Evolutionary conservation across 2,888 invertebrate genomes (phyloP).

Genomic region (Sphinx pinastri): DNA sequence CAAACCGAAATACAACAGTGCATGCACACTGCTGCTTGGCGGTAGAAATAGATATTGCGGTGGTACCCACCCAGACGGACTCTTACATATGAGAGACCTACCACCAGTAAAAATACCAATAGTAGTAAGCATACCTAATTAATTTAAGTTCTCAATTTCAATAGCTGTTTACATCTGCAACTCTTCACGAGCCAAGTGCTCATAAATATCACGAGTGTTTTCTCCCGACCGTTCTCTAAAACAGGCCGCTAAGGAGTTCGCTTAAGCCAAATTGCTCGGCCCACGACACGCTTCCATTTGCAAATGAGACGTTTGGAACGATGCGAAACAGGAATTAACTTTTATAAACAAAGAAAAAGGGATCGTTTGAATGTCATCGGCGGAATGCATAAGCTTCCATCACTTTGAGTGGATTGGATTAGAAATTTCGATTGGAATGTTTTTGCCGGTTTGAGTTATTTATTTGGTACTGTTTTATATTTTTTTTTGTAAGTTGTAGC

Average conservation of each 20-base stretch:
- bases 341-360: constrained; percentile 2
- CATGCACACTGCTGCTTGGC: too few species aligned
- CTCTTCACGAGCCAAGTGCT: constrained; percentile 30
- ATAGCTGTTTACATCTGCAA: constrained; percentile 18
- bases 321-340: constrained; percentile 28
- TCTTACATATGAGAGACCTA: too few species aligned
- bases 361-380: constrained; percentile 2
- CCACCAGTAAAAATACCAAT: too few species aligned
- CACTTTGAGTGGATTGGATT: constrained; percentile 7
- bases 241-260: constrained; percentile 65
- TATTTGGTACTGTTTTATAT: too few species aligned
- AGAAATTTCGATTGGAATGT: neutral
- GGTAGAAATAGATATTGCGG: too few species aligned
- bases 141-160: neutral
- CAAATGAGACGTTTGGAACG: constrained; percentile 64
- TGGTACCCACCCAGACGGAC: too few species aligned
- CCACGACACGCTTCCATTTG: constrained; percentile 80
- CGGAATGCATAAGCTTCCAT: constrained; percentile 12
- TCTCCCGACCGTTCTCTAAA: constrained; percentile 54
- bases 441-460: neutral
- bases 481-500: too few species aligned
- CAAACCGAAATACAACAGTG: too few species aligned
- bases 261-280: constrained; percentile 78
- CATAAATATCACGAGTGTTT: constrained; percentile 50
- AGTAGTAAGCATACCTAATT: too few species aligned